A percentile compares a stretch with the other conserved stretches of the same genome.
Conservation (phyloP, 1,140 invertebrate genomes). For the Bicyclus anynana region DNA sequence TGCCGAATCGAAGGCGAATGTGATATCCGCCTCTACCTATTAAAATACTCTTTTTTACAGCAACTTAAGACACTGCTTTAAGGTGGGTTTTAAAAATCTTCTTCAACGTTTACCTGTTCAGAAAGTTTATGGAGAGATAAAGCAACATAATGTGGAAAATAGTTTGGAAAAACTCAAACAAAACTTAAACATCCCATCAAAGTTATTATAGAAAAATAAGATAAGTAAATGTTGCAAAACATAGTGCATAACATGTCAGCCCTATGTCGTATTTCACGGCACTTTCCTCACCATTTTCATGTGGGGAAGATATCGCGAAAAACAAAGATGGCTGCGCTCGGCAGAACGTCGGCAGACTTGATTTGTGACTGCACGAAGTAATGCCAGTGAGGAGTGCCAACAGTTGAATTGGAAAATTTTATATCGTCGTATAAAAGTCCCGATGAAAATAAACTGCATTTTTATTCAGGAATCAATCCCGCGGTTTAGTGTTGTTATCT, state of each 20-base stretch:
- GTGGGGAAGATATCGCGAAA: constrained; percentile 35
- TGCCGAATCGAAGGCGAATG: no score
- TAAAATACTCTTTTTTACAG: no score
- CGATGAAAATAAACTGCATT: constrained; percentile 40
- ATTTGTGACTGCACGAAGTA: constrained; percentile 43
- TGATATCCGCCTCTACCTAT: no score
- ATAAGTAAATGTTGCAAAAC: constrained; percentile 9
- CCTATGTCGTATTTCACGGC: constrained; percentile 20
- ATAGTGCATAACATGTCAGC: constrained; percentile 13
- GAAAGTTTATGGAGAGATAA: no score
- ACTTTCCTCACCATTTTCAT: constrained; percentile 30
- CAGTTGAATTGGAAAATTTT: constrained; percentile 61
- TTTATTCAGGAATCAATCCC: constrained; percentile 22
- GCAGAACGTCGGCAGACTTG: constrained; percentile 40
- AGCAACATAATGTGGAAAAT: no score
- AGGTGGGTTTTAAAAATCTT: no score
- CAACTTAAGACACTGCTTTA: no score
- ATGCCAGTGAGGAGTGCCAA: constrained; percentile 42
- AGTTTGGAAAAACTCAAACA: background rate
- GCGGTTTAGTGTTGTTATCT: constrained; percentile 1
- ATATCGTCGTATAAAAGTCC: constrained; percentile 53
- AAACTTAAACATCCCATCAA: no score
- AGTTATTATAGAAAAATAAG: background rate
- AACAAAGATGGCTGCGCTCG: constrained; percentile 43
- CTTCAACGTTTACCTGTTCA: no score